A percentile compares a stretch with the other conserved stretches of the same genome.
phyloP scores from a whole-genome alignment of 37 sponge, comb jelly and placozoan species.

The Eunapius fragilis region DNA sequence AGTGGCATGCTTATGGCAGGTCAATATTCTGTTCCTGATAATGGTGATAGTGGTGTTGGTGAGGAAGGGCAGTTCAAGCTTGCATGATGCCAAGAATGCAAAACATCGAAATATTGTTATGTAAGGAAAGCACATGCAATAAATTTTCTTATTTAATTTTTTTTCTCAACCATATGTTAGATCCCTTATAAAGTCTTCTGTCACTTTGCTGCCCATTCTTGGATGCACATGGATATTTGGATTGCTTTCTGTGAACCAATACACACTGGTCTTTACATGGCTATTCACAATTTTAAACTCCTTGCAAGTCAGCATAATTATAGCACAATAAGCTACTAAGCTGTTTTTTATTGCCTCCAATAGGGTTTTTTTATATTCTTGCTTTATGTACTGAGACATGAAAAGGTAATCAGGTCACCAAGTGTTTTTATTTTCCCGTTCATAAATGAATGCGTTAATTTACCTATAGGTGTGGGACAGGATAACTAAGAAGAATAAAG shows the following conservation, averaged over 20 bases:
- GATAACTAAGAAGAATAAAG: background rate
- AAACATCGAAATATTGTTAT: background rate
- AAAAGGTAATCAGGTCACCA: background rate
- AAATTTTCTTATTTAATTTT: background rate
- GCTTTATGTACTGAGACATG: background rate
- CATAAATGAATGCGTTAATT: background rate
- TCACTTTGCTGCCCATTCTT: background rate
- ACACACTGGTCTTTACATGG: conserved; percentile 41
- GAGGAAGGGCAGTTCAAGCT: background rate
- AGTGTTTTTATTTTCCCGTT: background rate
- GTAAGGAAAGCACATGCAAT: background rate
- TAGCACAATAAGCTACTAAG: too few relatives aligned
- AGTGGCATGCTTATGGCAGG: background rate
- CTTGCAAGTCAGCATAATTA: conserved; percentile 18
- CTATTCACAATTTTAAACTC: conserved; percentile 47
- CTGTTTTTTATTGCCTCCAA: background rate
- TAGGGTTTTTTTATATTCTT: conserved; percentile 3
- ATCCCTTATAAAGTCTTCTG: background rate
- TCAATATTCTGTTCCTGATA: background rate
- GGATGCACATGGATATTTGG: conserved; percentile 30
- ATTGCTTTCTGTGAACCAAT: conserved; percentile 37
- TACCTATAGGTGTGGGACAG: background rate
- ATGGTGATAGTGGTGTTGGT: background rate
- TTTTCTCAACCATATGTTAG: background rate
- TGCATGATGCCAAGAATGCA: background rate